Conservation (phyloP, 92 coral and sea anemone species). For the Blastomussa wellsi region DNA sequence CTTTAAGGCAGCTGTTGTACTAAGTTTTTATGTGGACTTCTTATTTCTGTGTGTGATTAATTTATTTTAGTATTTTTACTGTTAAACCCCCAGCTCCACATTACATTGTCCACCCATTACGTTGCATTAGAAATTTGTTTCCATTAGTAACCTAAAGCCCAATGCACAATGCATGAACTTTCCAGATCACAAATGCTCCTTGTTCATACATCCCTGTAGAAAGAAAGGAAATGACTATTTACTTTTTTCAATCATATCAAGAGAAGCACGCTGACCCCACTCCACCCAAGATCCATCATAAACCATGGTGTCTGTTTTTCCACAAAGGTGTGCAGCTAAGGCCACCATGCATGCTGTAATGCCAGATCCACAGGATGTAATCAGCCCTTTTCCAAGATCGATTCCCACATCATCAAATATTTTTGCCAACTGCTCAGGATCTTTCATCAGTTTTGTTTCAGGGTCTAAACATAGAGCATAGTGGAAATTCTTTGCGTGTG, state of each 20-base stretch:
- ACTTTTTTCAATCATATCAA: constrained; percentile 73
- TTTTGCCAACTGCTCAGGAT: constrained; percentile 71
- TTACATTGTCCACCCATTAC: no score
- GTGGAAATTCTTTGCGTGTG: constrained; percentile 66
- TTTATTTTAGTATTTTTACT: no score
- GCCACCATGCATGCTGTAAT: constrained; percentile 75
- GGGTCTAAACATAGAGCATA: constrained; percentile 73
- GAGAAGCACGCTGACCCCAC: constrained; percentile 84
- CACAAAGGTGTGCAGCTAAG: constrained; percentile 81
- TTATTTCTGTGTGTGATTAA: no score
- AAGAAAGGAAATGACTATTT: neutral
- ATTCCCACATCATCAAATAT: constrained; percentile 79
- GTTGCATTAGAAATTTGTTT: no score
- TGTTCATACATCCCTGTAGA: neutral
- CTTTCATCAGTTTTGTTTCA: constrained; percentile 66
- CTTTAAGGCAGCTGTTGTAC: no score
- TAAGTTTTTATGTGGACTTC: no score
- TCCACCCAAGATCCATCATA: constrained; percentile 99
- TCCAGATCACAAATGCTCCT: neutral
- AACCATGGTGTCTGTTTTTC: constrained; percentile 74
- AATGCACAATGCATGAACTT: neutral
- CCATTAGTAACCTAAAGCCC: no score
- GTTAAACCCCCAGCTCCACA: no score
- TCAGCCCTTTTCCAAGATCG: constrained; percentile 71
- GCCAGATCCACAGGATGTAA: constrained; percentile 95